These are phyloP conservation scores for Atta cephalotes DNA, from an alignment of 1,140 invertebrate species.

Conservation along the genomic window DNA sequence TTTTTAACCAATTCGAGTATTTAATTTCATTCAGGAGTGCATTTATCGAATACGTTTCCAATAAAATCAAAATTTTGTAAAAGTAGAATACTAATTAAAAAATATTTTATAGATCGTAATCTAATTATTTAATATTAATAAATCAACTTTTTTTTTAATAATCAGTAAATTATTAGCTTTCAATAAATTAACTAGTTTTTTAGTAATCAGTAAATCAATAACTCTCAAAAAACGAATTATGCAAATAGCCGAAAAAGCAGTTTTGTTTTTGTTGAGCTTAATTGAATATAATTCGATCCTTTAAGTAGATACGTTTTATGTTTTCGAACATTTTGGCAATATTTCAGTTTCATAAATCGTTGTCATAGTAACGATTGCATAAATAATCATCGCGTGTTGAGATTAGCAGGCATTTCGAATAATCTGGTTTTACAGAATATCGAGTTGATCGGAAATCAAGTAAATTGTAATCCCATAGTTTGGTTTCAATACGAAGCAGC, in stretches of 20 bases:
- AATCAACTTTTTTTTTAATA: background rate
- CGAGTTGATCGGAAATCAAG: slow-evolving; percentile 37
- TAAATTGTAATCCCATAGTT: slow-evolving; percentile 49
- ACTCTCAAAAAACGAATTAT: too few relatives aligned
- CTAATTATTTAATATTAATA: background rate
- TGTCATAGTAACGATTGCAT: slow-evolving; percentile 30
- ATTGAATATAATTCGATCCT: background rate
- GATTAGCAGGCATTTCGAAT: slow-evolving; percentile 33
- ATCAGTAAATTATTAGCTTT: too few relatives aligned
- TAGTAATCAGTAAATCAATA: too few relatives aligned
- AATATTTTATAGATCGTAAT: background rate
- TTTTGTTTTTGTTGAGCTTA: background rate
- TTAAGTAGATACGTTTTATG: background rate
- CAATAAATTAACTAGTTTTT: background rate
- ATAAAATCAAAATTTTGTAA: background rate
- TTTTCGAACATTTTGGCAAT: slow-evolving; percentile 7
- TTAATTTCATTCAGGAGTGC: background rate
- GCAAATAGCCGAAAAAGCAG: background rate
- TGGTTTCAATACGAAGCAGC: background rate
- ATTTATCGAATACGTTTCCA: background rate
- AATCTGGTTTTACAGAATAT: slow-evolving; percentile 35
- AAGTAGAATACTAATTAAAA: background rate
- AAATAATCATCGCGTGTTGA: slow-evolving; percentile 29
- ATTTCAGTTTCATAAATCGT: slow-evolving; percentile 12
- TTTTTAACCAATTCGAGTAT: background rate